These are phyloP conservation scores for Eupithecia abbreviata DNA, from an alignment of 2,888 invertebrate species.

Conservation along the genomic window DNA sequence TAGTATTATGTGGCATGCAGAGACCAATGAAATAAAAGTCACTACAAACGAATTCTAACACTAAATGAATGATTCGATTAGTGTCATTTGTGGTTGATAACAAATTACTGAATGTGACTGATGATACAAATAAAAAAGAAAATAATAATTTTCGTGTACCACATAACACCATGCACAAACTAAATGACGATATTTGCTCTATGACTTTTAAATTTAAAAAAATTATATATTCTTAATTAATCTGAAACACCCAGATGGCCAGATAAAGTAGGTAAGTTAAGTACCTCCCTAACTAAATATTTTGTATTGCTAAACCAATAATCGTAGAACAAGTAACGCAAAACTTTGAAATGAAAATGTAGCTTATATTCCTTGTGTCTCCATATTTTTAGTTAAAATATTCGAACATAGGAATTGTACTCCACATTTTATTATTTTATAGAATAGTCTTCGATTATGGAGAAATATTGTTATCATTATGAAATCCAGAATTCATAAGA, in stretches of 20 bases:
- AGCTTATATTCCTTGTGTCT: constrained; percentile 37
- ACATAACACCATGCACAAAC: constrained; percentile 81
- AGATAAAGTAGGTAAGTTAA: background rate
- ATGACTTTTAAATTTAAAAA: constrained; percentile 43
- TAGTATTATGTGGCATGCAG: constrained; percentile 82
- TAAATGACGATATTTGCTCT: constrained; percentile 50
- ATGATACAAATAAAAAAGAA: constrained; percentile 44
- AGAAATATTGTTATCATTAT: constrained; percentile 65
- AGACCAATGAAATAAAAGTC: constrained; percentile 55
- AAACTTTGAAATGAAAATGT: constrained; percentile 32
- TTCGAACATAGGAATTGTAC: constrained; percentile 41
- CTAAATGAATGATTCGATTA: constrained; percentile 47
- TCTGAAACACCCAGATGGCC: background rate
- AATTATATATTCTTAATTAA: background rate
- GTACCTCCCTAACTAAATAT: background rate
- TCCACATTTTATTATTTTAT: constrained; percentile 44
- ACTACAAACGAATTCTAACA: constrained; percentile 44
- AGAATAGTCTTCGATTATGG: constrained; percentile 62
- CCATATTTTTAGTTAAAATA: constrained; percentile 34
- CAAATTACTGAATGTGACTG: constrained; percentile 43
- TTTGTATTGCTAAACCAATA: constrained; percentile 6
- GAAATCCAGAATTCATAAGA: background rate
- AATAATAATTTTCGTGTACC: constrained; percentile 63
- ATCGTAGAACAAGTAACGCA: constrained; percentile 53
- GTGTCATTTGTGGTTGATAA: constrained; percentile 45